Conservation (phyloP, 2,797 vertebrate species). For the Rhynchonycteris naso region DNA sequence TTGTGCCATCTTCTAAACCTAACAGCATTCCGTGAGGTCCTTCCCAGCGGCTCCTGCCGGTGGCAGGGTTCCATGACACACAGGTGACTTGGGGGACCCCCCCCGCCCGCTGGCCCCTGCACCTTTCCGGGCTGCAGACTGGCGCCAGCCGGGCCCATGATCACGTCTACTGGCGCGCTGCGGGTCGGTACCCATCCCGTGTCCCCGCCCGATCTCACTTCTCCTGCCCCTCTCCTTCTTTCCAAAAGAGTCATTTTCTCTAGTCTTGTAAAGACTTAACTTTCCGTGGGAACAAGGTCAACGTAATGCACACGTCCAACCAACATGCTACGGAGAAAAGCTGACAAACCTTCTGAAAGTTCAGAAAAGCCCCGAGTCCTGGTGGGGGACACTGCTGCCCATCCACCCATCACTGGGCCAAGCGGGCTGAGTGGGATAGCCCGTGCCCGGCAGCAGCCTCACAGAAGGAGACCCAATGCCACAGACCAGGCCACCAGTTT, state of each 20-base stretch:
- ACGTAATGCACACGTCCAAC: rapidly evolving
- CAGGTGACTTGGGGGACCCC: background rate
- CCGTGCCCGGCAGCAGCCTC: background rate
- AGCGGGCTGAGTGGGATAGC: too few relatives aligned
- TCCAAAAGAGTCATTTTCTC: background rate
- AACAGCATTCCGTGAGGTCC: background rate
- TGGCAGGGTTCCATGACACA: background rate
- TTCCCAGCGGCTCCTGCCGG: background rate
- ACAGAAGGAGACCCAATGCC: background rate
- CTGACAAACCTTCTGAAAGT: rapidly evolving
- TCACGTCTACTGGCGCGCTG: too few relatives aligned
- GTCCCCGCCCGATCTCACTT: background rate
- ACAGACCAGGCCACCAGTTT: background rate
- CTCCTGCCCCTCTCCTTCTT: background rate
- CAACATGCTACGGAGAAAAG: rapidly evolving
- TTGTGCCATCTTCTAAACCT: rapidly evolving
- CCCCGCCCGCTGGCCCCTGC: background rate
- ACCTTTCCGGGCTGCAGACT: too few relatives aligned
- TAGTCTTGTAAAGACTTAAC: rapidly evolving
- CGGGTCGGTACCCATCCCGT: too few relatives aligned
- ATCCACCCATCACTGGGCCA: background rate
- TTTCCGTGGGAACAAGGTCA: rapidly evolving
- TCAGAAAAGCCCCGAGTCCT: background rate
- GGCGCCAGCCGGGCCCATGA: too few relatives aligned
- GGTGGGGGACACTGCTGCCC: too few relatives aligned